Evolutionary conservation across 2,113 vertebrate species (phyloP).

Genomic region (Blennius ocellaris): DNA sequence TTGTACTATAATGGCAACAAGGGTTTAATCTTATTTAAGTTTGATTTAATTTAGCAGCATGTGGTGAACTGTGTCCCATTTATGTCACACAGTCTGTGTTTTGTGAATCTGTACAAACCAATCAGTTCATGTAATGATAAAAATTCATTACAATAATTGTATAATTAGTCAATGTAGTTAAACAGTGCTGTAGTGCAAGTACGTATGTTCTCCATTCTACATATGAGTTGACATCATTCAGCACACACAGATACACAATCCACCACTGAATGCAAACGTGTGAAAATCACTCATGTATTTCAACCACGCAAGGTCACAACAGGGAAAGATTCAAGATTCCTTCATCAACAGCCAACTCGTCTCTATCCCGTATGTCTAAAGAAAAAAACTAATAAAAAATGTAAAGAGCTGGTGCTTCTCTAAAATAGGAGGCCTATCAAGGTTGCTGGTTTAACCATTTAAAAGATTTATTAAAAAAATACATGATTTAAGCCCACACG

Average conservation of each 20-base stretch:
- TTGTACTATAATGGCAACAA: too few species aligned
- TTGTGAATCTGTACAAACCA: too few species aligned
- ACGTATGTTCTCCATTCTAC: too few species aligned
- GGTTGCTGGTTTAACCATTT: constrained; percentile 12
- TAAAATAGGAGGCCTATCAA: constrained; percentile 21
- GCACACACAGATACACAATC: neutral
- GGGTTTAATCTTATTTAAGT: too few species aligned
- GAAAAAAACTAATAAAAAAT: neutral
- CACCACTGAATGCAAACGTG: neutral
- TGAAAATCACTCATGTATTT: neutral
- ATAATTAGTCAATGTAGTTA: too few species aligned
- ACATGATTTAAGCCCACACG: neutral
- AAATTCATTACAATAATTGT: too few species aligned
- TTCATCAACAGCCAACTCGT: neutral
- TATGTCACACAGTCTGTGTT: too few species aligned
- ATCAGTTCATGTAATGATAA: too few species aligned
- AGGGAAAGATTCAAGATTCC: neutral
- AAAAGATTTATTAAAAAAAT: constrained; percentile 21
- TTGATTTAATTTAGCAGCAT: too few species aligned
- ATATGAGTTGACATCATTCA: neutral
- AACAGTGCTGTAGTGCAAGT: too few species aligned
- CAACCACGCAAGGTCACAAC: neutral
- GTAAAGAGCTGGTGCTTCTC: neutral
- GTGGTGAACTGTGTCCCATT: too few species aligned
- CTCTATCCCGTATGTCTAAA: neutral